Conservation (phyloP, 1,140 invertebrate species). For the Hetaerina americana region DNA sequence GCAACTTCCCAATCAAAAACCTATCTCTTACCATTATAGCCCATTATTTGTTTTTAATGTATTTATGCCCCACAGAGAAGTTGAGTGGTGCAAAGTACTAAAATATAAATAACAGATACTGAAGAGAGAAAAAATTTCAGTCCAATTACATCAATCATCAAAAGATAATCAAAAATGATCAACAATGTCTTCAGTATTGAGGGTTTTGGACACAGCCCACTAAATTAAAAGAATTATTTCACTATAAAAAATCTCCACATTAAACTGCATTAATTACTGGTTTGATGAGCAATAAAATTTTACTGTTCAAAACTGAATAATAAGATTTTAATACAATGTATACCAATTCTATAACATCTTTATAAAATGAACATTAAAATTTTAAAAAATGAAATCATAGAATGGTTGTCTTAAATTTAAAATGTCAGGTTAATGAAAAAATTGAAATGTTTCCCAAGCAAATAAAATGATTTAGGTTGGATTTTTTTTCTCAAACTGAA, state of each 20-base stretch:
- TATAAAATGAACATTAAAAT: no score
- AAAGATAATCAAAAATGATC: not conserved
- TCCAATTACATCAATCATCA: not conserved
- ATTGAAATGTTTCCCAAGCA: not conserved
- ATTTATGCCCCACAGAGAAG: not conserved
- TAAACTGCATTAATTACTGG: not conserved
- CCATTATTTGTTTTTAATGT: not conserved
- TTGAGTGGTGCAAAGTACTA: not conserved
- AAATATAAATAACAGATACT: not conserved
- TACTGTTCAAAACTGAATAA: not conserved
- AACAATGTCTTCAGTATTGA: not conserved
- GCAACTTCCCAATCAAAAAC: not conserved
- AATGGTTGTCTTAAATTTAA: no score
- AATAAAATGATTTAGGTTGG: not conserved
- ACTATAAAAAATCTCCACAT: not conserved
- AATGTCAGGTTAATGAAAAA: not conserved
- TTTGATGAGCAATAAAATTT: not conserved
- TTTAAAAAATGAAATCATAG: no score
- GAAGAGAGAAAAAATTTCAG: not conserved
- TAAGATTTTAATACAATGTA: no score
- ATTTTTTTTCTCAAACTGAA: not conserved
- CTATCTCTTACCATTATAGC: not conserved
- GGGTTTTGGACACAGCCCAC: not conserved
- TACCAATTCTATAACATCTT: no score
- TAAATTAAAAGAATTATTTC: not conserved